phyloP scores from a whole-genome alignment of 2,888 invertebrate genomes.

The Tortrix viridana region DNA sequence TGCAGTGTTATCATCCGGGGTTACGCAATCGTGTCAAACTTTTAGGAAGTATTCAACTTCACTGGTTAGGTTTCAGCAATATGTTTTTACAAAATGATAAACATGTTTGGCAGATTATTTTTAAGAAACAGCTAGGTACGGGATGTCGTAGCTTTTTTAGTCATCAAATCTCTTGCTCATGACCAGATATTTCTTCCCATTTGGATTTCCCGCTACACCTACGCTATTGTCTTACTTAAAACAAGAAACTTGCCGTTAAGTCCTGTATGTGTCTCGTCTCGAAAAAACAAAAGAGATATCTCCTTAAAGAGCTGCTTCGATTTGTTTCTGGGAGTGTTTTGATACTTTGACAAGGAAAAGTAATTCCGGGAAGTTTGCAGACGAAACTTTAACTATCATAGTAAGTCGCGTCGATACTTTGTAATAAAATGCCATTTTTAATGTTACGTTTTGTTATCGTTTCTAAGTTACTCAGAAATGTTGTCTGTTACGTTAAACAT shows the following conservation, averaged over 20 bases:
- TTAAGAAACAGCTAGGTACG: no score
- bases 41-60: slow-evolving; percentile 2
- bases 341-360: slow-evolving; percentile 22
- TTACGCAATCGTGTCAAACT: slow-evolving; percentile 15
- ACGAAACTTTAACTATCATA: background rate
- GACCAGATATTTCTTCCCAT: no score
- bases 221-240: slow-evolving; percentile 9
- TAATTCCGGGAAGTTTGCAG: slow-evolving; percentile 3
- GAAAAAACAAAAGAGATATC: slow-evolving; percentile 15
- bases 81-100: no score
- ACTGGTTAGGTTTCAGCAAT: no score
- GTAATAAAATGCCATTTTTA: no score
- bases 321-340: slow-evolving; percentile 10
- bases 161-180: no score
- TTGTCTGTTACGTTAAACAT: no score
- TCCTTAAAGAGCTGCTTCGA: slow-evolving; percentile 9
- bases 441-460: no score
- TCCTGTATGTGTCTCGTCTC: slow-evolving; percentile 7
- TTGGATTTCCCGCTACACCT: background rate
- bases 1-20: slow-evolving; percentile 37
- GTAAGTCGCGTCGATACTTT: no score
- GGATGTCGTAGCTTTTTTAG: no score
- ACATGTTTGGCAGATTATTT: no score
- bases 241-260: slow-evolving; percentile 8
- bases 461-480: no score